Base-by-base conservation (phyloP, 2,113 vertebrate species). In the Crocuta crocuta region DNA sequence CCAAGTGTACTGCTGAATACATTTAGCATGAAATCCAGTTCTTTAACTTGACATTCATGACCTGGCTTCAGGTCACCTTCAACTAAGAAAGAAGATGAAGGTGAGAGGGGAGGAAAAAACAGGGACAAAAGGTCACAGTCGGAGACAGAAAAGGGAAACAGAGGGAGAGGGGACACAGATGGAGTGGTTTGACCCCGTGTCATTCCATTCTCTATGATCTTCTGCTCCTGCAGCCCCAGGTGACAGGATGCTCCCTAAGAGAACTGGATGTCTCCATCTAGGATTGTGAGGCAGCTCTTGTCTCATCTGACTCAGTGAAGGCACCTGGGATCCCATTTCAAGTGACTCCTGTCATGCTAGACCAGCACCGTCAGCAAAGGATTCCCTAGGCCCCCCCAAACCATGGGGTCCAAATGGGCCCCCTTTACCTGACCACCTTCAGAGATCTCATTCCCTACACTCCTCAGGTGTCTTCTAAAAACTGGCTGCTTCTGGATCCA, bases 1-100 rank as follows among this genome's bases (percentile, higher is more conserved):
- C 23, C 53, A 21, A 95, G 16, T 68, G 23, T 28, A 92, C 26
- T 80, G 73, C 39, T 10, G 39, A 61, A 76, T 43, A 65, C 39
- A 84, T 84, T 83, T 63, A 95, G 35, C 53, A 35, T 89, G 28
- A 88, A 94, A 85, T 89, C 26, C 6, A 79, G 31, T 94, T 91
- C 7, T 80, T 89, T 95, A 91, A 33, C 21, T 79, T 94, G 53
- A 33, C 39, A 16, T 84, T 92, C 21, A 74, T 84, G 23, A 66
- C 5, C 63, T 82, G 84, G 45, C n/a, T 85, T 91, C 87, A 88
- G 89, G 21, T 79, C 50, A 61, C 43, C 39, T 89, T 91, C 43
- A 24, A 85, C 80, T 85, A 66, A 95, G 53, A 86, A 88, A 88
- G 45, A 93, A 35, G 61, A 43, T 83, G 4, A 48, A 91, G 61